Evolutionary conservation across 2,113 vertebrate genomes (phyloP), one percentile per base, ranked within the genome.

Genomic region (Grammomys dolichurus): DNA sequence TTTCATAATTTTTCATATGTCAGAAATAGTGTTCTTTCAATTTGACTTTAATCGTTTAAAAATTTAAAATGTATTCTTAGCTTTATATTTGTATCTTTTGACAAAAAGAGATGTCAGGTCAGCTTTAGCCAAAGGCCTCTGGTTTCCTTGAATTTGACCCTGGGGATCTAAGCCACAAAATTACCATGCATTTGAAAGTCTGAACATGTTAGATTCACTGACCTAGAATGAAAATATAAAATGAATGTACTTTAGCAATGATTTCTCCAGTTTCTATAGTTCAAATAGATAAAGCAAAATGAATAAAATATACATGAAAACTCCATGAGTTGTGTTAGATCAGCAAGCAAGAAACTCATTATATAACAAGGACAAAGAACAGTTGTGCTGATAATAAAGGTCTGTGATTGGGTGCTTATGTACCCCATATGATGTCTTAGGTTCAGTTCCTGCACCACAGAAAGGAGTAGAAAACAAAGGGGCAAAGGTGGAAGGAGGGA

Each of bases 241-340:
- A 88, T 58, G 17, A 90, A 51, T 67, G 22, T 22, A 51, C 19
- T 75, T 81, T 28, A 93, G 40, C 90, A 4, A 16, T 73, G 11
- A 48, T 48, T 80, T 76, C 28, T 43, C 36, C 63, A 51, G 12
- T 40, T 67, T 88, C 87, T 72, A 70, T 91, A 78, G 90, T 76
- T 90, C 87, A 58, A 20, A 26, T 16, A 89, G 12, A 48, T 87
- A 81, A 91, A 67, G 31, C 77, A 91, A 86, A 36, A 70, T 58
- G 85, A 48, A 92, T 69, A 72, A 97, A 96, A 81, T 95, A 10
- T 43, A 48, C 26, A 86, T 89, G 56, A 91, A 75, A 86, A 76
- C 51, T 85, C 17, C 31, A 94, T 85, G 89, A 94, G 51, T 65
- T 88, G 19, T 56, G 43, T 89, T 89, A 54, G 26, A 58, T 43